These are phyloP conservation scores for Echinarachnius parma DNA, from an alignment of 53 echinoderm and acorn worm species.

Conservation along the genomic window DNA sequence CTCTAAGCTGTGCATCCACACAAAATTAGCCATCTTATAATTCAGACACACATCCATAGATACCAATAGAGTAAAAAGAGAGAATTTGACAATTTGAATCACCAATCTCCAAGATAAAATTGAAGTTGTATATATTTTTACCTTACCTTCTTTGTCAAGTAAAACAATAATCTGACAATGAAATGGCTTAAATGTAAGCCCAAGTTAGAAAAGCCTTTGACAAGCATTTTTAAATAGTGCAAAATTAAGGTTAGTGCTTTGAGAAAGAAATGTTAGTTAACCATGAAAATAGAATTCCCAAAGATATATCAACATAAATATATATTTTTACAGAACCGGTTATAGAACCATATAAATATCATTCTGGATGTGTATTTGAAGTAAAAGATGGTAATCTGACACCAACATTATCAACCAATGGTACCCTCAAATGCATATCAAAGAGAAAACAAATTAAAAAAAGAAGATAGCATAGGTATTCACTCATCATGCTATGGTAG, in stretches of 20 bases:
- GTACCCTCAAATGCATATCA: slow-evolving; percentile 10
- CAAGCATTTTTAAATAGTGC: too few species aligned
- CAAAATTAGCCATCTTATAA: slow-evolving; percentile 37
- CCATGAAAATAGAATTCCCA: too few species aligned
- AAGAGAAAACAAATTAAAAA: background rate
- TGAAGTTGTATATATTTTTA: background rate
- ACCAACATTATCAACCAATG: background rate
- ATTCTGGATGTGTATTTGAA: slow-evolving; percentile 29
- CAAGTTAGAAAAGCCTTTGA: too few species aligned
- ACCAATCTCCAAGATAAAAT: background rate
- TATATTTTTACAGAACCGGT: too few species aligned
- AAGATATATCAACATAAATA: too few species aligned
- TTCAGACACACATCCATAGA: slow-evolving; percentile 41
- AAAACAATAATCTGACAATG: too few species aligned
- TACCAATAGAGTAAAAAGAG: background rate
- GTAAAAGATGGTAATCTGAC: background rate
- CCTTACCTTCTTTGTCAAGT: too few species aligned
- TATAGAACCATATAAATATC: too few species aligned
- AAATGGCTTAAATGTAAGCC: too few species aligned
- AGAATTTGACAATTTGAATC: too few species aligned
- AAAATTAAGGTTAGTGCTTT: too few species aligned
- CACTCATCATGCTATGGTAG: slow-evolving; percentile 50
- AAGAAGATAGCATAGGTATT: slow-evolving; percentile 1
- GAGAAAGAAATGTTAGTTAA: too few species aligned
- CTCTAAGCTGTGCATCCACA: slow-evolving; percentile 45